phyloP scores from a whole-genome alignment of 2,888 invertebrate genomes.

The Anarsia innoxiella region DNA sequence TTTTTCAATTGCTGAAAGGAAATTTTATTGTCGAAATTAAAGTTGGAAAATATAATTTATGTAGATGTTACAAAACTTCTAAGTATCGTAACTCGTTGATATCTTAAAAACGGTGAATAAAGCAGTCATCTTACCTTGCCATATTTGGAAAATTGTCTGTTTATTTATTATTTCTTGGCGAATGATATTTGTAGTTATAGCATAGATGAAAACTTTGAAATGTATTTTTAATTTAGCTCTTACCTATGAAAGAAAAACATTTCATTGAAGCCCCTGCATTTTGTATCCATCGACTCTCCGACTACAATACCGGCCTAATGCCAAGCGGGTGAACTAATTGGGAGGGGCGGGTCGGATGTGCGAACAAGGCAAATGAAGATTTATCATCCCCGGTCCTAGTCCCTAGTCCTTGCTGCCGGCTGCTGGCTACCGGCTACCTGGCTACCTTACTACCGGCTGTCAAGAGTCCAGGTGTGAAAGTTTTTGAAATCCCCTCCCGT shows the following conservation, averaged over 20 bases:
- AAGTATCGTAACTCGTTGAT: background rate
- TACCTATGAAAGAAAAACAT: no score
- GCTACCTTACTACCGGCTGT: no score
- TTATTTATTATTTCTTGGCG: no score
- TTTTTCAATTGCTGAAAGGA: background rate
- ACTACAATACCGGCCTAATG: slow-evolving; percentile 9
- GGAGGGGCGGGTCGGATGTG: slow-evolving; percentile 63
- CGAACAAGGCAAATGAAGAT: slow-evolving; percentile 71
- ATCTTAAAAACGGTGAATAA: background rate
- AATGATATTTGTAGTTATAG: no score
- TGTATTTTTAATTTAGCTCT: background rate
- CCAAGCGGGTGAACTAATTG: slow-evolving; percentile 57
- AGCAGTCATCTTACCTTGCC: no score
- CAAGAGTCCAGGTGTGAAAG: no score
- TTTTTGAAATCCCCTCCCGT: no score
- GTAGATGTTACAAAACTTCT: background rate
- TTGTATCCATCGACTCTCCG: no score
- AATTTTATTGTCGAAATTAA: background rate
- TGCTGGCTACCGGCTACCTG: no score
- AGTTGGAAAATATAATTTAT: background rate
- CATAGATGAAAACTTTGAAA: no score
- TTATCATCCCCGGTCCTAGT: slow-evolving; percentile 47
- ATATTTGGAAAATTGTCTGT: no score
- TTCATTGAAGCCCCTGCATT: no score
- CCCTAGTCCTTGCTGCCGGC: slow-evolving; percentile 3